Evolutionary conservation across 2,888 invertebrate species (phyloP).

Genomic region (Periphyllus acericola): DNA sequence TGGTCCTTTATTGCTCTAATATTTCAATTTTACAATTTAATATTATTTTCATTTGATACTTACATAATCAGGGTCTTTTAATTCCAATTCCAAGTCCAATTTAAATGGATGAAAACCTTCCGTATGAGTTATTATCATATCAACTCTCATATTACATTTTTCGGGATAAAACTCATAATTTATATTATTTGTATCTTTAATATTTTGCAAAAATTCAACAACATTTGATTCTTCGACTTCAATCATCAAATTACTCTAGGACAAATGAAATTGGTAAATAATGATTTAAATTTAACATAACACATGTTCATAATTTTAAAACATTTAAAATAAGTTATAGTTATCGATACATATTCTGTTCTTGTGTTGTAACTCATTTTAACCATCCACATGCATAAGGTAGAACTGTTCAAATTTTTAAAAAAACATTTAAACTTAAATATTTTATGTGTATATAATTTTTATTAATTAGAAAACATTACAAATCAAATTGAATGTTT

Average conservation of each 20-base stretch:
- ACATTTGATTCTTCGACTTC: constrained; percentile 30
- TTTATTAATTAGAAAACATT: no score
- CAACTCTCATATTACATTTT: neutral
- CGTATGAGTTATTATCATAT: neutral
- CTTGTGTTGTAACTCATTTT: no score
- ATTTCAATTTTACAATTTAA: neutral
- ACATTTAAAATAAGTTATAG: no score
- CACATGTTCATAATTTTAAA: no score
- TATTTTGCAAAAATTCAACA: constrained; percentile 9
- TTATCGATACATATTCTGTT: no score
- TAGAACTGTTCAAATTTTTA: no score
- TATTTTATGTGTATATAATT: no score
- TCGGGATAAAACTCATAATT: constrained; percentile 22
- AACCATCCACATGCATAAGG: no score
- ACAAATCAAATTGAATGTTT: no score
- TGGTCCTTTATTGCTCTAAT: neutral
- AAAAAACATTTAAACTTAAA: no score
- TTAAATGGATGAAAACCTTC: constrained; percentile 43
- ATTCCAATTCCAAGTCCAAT: constrained; percentile 42
- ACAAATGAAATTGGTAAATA: neutral
- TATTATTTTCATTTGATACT: constrained; percentile 3
- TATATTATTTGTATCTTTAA: neutral
- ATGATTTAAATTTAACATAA: no score
- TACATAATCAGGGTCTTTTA: constrained; percentile 41
- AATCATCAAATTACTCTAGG: constrained; percentile 14